Conservation (phyloP, 2,113 vertebrate genomes). For the Hyperopisus bebe region DNA sequence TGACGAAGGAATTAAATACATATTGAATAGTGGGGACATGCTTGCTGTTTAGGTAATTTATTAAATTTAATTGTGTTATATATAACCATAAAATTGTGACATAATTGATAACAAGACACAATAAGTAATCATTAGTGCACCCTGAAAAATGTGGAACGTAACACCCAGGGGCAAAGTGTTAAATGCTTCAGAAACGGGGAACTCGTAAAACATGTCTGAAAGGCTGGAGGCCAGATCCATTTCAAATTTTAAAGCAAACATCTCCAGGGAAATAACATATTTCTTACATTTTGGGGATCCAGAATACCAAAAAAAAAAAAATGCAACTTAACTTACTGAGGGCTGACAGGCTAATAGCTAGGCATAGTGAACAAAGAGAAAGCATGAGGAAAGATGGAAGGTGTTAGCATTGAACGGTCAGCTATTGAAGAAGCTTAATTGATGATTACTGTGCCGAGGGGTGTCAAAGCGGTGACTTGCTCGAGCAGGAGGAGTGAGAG, state of each 20-base stretch:
- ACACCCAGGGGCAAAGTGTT: background rate
- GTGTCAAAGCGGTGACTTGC: slow-evolving; percentile 65
- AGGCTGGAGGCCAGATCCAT: background rate
- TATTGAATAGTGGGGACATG: background rate
- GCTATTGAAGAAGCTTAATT: slow-evolving; percentile 45
- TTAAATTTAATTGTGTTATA: background rate
- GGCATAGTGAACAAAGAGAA: slow-evolving; percentile 28
- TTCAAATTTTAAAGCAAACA: background rate
- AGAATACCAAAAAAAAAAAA: slow-evolving; percentile 23
- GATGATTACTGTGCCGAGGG: slow-evolving; percentile 51
- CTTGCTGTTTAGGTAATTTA: background rate
- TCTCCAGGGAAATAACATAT: background rate
- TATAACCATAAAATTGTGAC: slow-evolving; percentile 2
- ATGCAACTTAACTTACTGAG: slow-evolving; percentile 31
- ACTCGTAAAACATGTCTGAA: background rate
- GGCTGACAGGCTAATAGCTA: slow-evolving; percentile 33
- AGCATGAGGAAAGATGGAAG: slow-evolving; percentile 30
- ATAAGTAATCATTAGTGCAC: slow-evolving; percentile 5
- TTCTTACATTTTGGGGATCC: background rate
- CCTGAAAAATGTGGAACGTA: background rate
- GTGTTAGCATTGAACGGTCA: slow-evolving; percentile 39
- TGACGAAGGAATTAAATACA: background rate
- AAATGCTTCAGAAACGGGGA: background rate
- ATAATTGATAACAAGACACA: slow-evolving; percentile 10
- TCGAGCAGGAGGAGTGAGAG: slow-evolving; percentile 55